These are phyloP conservation scores for Aleadryas rufinucha DNA, from an alignment of 2,113 vertebrate genomes.

Conservation along the genomic window DNA sequence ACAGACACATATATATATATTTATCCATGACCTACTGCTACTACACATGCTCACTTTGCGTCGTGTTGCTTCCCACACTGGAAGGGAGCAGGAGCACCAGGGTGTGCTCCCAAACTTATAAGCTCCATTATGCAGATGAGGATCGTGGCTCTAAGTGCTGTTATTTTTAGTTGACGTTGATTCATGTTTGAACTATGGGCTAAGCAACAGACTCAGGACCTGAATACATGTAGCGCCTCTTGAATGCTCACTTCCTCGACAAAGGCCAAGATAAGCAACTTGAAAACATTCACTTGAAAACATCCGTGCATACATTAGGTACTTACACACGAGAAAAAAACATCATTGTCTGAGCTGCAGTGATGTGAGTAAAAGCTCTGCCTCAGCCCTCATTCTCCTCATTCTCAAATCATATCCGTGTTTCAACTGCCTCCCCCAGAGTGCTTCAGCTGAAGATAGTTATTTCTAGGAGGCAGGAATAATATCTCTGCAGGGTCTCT, in stretches of 20 bases:
- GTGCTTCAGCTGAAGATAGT: not conserved
- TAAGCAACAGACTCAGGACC: not conserved
- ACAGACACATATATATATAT: not conserved
- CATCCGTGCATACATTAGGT: not conserved
- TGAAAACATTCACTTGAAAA: constrained; percentile 2
- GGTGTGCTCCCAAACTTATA: not conserved
- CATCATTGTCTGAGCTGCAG: not conserved
- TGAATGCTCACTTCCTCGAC: not conserved
- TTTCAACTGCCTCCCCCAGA: not conserved
- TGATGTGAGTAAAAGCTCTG: not conserved
- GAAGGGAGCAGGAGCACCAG: not conserved
- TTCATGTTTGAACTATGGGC: not conserved
- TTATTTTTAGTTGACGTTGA: not conserved
- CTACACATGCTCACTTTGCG: not conserved
- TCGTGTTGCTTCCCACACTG: not conserved
- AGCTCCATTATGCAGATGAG: constrained; percentile 13
- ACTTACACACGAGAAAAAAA: not conserved
- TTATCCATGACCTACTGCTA: not conserved
- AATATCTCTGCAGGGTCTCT: not conserved
- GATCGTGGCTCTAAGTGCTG: not conserved
- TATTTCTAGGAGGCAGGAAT: not conserved
- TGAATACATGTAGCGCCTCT: not conserved
- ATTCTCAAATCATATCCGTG: not conserved
- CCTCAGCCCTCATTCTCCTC: not conserved
- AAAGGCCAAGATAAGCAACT: constrained; percentile 20